These are phyloP conservation scores for Alaudala cheleensis DNA, from an alignment of 2,113 vertebrate genomes.

Conservation along the genomic window DNA sequence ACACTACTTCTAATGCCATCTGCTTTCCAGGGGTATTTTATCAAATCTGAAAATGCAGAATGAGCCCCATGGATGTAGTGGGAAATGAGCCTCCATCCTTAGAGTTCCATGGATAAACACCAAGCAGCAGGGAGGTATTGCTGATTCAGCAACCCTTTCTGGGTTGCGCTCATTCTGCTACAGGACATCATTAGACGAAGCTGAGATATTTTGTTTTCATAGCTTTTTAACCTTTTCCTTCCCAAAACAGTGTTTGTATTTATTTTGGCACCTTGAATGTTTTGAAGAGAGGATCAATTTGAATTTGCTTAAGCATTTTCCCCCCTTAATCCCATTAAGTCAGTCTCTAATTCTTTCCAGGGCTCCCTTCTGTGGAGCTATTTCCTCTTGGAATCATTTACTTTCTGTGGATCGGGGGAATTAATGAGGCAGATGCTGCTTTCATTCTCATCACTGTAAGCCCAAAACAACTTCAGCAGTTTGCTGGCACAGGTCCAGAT, in stretches of 20 bases:
- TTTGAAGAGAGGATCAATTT: conserved; percentile 50
- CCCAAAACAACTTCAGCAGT: conserved; percentile 49
- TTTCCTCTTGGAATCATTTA: conserved; percentile 73
- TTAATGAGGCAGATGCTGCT: conserved; percentile 59
- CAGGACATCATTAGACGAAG: conserved; percentile 31
- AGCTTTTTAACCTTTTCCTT: conserved; percentile 76
- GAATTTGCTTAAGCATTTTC: conserved; percentile 56
- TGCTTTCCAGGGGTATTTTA: not conserved
- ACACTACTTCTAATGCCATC: not conserved
- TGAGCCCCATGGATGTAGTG: not conserved
- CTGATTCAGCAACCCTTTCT: not conserved
- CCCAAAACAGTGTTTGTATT: conserved; percentile 62
- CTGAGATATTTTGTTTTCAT: conserved; percentile 53
- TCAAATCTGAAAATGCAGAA: not conserved
- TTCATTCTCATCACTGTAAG: conserved; percentile 60
- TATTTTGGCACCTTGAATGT: conserved; percentile 52
- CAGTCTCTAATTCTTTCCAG: conserved; percentile 72
- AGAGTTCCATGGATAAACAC: not conserved
- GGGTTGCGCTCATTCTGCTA: not conserved
- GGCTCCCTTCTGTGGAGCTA: conserved; percentile 63
- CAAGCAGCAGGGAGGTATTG: not conserved
- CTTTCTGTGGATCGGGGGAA: conserved; percentile 63
- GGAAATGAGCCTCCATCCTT: not conserved
- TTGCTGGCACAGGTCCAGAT: conserved; percentile 1
- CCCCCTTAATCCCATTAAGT: conserved; percentile 70